Conservation (phyloP, 2,113 vertebrate species). For the Holacanthus passer region DNA sequence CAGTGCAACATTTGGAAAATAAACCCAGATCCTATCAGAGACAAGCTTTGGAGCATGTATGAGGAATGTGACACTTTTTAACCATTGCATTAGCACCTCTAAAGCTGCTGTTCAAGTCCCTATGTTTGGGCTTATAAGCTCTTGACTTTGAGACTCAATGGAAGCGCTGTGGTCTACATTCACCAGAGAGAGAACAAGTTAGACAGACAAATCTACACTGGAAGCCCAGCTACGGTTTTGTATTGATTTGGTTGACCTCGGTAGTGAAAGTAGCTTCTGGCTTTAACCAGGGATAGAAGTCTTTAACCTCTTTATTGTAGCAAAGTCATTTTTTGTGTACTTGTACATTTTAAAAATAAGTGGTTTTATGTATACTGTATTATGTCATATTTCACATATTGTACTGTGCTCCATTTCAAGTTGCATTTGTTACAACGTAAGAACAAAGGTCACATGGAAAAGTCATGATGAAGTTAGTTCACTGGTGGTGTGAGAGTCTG, state of each 20-base stretch:
- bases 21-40: neutral
- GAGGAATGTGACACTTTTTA: neutral
- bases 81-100: neutral
- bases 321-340: neutral
- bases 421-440: too few species aligned
- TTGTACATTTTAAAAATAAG: too few species aligned
- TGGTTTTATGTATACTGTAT: too few species aligned
- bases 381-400: too few species aligned
- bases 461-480: too few species aligned
- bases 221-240: neutral
- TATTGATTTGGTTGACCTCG: neutral
- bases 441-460: too few species aligned
- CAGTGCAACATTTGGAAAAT: neutral
- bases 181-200: too few species aligned
- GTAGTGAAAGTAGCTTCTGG: neutral
- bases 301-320: neutral
- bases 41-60: neutral
- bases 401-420: too few species aligned
- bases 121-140: neutral
- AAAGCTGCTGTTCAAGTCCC: neutral
- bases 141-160: neutral
- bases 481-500: neutral
- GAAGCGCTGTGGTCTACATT: neutral
- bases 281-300: neutral
- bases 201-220: neutral